Conservation (phyloP, 2,113 vertebrate species). For the Microcebus lehilahytsara region DNA sequence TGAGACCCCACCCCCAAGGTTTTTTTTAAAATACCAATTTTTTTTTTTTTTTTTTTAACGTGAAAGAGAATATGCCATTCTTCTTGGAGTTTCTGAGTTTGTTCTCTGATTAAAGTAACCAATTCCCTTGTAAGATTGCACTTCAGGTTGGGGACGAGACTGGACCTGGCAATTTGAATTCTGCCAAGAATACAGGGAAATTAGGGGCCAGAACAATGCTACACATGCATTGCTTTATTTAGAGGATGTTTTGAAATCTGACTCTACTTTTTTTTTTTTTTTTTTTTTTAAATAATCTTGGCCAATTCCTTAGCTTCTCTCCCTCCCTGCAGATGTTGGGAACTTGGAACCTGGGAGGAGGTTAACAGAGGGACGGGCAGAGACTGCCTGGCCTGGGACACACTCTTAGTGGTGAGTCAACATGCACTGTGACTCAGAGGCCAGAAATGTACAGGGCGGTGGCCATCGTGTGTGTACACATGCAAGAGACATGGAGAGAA, state of each 20-base stretch:
- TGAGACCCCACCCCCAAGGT: no score
- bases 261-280: neutral
- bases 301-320: neutral
- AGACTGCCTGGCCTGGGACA: neutral
- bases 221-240: neutral
- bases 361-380: neutral
- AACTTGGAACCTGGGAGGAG: neutral
- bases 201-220: neutral
- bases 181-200: neutral
- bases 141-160: neutral
- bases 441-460: neutral
- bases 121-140: neutral
- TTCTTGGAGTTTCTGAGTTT: conserved; percentile 28
- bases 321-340: neutral
- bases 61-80: neutral
- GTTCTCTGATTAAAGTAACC: neutral
- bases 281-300: neutral
- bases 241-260: neutral
- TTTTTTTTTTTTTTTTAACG: neutral
- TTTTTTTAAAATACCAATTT: neutral
- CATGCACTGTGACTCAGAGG: neutral
- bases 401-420: neutral
- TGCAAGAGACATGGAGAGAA: neutral
- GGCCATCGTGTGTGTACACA: neutral
- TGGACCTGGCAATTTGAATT: neutral